phyloP scores from a whole-genome alignment of 1,140 invertebrate genomes.

The Scaptomyza graminum region DNA sequence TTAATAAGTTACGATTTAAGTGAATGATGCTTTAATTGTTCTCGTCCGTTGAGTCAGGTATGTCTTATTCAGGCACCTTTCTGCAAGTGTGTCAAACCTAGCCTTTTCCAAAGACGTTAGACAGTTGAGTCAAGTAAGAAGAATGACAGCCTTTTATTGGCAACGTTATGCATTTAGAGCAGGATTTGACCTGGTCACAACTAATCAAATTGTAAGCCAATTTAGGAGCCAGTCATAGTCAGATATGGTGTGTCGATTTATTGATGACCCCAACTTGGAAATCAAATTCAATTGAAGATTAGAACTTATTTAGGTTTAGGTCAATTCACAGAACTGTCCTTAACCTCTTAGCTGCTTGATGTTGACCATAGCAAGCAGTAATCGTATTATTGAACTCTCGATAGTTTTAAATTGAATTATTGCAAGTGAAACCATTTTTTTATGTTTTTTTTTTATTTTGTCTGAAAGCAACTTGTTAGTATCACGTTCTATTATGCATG shows the following conservation, averaged over 20 bases:
- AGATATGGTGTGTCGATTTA: neutral
- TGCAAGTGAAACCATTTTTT: neutral
- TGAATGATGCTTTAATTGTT: conserved; percentile 23
- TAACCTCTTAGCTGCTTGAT: neutral
- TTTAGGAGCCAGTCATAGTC: too few relatives aligned
- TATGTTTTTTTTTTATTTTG: too few relatives aligned
- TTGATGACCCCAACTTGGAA: conserved; percentile 1
- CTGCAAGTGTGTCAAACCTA: conserved; percentile 6
- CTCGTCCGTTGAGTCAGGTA: conserved; percentile 10
- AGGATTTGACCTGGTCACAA: conserved; percentile 15
- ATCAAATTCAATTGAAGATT: neutral
- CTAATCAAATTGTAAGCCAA: neutral
- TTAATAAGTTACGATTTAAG: conserved; percentile 15
- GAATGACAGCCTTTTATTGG: conserved; percentile 37
- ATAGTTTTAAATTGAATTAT: conserved; percentile 1
- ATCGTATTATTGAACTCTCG: neutral
- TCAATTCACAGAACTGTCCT: neutral
- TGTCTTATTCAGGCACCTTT: conserved; percentile 16
- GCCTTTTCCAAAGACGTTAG: neutral
- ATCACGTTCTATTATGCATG: too few relatives aligned
- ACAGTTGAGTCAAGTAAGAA: neutral
- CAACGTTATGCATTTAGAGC: conserved; percentile 40
- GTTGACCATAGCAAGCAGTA: neutral
- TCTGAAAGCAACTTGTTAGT: neutral
- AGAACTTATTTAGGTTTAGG: neutral